Percentiles rank a stretch among this genome's conserved stretches.
Evolutionary conservation across 1,140 invertebrate genomes (phyloP).

Genomic region (Meloidogyne chitwoodi): DNA sequence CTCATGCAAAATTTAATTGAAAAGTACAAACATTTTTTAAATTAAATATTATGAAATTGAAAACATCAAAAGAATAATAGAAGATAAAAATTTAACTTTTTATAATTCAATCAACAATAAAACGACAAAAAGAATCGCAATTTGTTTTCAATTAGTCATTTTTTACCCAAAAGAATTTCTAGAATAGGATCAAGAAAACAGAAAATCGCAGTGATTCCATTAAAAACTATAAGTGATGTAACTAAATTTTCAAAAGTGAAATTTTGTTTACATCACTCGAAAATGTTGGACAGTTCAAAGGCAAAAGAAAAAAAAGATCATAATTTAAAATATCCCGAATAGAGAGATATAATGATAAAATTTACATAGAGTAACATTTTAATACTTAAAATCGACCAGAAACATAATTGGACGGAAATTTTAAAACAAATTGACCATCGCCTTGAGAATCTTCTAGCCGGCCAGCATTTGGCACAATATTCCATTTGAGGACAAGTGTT

Average conservation of each 20-base stretch:
- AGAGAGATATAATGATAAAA: background rate
- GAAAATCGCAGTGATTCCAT: too few species aligned
- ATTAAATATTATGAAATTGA: background rate
- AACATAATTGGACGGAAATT: slow-evolving; percentile 46
- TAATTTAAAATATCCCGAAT: background rate
- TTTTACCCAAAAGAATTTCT: too few species aligned
- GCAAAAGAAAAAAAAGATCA: background rate
- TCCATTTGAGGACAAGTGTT: slow-evolving; percentile 68
- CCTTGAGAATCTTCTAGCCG: slow-evolving; percentile 44
- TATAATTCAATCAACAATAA: slow-evolving; percentile 9
- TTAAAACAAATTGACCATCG: slow-evolving; percentile 34
- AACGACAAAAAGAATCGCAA: background rate
- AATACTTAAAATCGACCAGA: slow-evolving; percentile 31
- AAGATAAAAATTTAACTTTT: background rate
- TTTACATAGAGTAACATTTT: background rate
- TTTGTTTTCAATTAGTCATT: too few species aligned
- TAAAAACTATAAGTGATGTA: background rate
- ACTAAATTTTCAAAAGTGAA: too few species aligned
- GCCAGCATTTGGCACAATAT: slow-evolving; percentile 96
- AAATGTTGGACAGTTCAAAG: background rate
- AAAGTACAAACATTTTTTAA: background rate
- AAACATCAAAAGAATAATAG: background rate
- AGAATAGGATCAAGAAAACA: too few species aligned
- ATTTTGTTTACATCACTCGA: background rate
- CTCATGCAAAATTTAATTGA: background rate